phyloP scores from a whole-genome alignment of 1,140 invertebrate genomes.

The Carposina sasakii region DNA sequence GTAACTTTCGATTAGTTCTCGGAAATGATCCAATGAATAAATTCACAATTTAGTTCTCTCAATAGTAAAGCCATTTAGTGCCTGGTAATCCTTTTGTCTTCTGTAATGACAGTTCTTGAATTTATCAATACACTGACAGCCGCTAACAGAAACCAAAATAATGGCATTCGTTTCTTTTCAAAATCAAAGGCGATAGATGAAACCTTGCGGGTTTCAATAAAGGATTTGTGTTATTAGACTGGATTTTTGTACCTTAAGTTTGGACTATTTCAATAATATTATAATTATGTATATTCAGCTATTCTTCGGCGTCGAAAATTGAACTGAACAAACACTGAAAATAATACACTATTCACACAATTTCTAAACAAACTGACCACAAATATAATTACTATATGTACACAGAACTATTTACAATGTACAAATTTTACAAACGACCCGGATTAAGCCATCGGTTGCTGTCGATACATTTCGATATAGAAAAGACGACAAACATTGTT shows the following conservation, averaged over 20 bases:
- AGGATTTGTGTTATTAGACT: no score
- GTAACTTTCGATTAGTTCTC: no score
- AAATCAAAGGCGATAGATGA: slow-evolving; percentile 45
- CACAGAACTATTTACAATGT: slow-evolving; percentile 74
- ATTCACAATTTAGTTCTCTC: no score
- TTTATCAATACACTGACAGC: slow-evolving; percentile 66
- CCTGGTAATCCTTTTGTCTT: slow-evolving; percentile 58
- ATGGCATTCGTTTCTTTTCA: slow-evolving; percentile 55
- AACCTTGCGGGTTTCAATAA: no score
- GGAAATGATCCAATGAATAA: no score
- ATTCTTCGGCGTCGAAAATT: slow-evolving; percentile 67
- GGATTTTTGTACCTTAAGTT: no score
- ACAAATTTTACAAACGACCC: slow-evolving; percentile 69
- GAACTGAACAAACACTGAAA: slow-evolving; percentile 70
- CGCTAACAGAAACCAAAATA: slow-evolving; percentile 65
- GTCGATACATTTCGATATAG: slow-evolving; percentile 71
- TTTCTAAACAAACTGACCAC: slow-evolving; percentile 69
- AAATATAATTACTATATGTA: slow-evolving; percentile 74
- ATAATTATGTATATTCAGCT: no score
- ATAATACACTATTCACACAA: slow-evolving; percentile 73
- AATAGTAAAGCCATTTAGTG: slow-evolving; percentile 48
- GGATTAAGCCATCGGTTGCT: slow-evolving; percentile 71
- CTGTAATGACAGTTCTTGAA: slow-evolving; percentile 59
- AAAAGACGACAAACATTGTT: slow-evolving; percentile 70
- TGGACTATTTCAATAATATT: no score